Evolutionary conservation across 2,797 vertebrate species (phyloP).

Genomic region (Delichon dasypus): DNA sequence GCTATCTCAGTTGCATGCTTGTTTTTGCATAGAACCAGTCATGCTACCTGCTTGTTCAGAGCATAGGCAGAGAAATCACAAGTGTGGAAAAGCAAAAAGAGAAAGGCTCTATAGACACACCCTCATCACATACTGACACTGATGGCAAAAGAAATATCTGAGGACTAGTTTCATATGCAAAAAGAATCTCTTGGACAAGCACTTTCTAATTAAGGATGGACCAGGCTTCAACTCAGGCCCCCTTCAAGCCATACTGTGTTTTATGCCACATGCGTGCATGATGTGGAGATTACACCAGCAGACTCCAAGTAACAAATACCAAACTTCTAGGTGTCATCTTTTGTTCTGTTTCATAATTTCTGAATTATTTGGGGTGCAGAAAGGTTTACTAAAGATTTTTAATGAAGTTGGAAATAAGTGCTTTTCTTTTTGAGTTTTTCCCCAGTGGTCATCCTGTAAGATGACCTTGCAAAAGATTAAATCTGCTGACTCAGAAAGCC

Average conservation of each 20-base stretch:
- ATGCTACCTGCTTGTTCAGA: background rate
- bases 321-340: background rate
- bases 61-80: background rate
- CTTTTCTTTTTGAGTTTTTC: background rate
- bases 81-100: background rate
- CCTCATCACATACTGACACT: background rate
- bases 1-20: background rate
- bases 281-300: background rate
- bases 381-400: background rate
- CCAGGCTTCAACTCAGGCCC: background rate
- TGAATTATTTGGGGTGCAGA: background rate
- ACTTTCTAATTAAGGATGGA: background rate
- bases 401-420: background rate
- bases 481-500: background rate
- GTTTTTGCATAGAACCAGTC: background rate
- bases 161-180: background rate
- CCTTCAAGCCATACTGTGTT: rapidly evolving
- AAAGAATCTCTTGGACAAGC: background rate
- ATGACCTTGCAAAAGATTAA: background rate
- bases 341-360: background rate
- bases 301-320: background rate
- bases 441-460: background rate
- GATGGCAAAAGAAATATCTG: background rate
- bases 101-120: background rate
- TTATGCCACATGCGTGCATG: rapidly evolving